A percentile compares a stretch with the other conserved stretches of the same genome.
These are phyloP conservation scores for Apodemia duryi DNA, from an alignment of 2,888 invertebrate genomes.

Conservation along the genomic window DNA sequence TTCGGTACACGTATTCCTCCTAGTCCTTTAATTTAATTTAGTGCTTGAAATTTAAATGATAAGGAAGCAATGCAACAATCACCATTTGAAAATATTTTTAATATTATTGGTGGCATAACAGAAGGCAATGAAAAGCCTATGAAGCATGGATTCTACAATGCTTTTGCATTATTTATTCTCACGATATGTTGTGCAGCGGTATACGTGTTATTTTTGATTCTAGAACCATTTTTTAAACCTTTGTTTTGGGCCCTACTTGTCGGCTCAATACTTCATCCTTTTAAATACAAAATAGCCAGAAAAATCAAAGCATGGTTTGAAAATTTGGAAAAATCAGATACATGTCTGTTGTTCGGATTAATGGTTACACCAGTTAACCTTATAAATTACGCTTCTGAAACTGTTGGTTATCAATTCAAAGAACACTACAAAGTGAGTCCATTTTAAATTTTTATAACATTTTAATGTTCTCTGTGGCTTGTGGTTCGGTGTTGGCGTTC, in stretches of 20 bases:
- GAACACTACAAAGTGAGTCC: constrained; percentile 78
- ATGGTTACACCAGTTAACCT: constrained; percentile 86
- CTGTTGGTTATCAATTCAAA: constrained; percentile 84
- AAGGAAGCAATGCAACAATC: constrained; percentile 66
- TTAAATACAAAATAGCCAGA: constrained; percentile 90
- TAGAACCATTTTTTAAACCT: constrained; percentile 95
- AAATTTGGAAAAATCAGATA: constrained; percentile 82
- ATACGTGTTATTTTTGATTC: constrained; percentile 89
- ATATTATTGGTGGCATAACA: constrained; percentile 83
- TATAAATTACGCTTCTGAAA: constrained; percentile 86
- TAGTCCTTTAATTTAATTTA: constrained; percentile 19
- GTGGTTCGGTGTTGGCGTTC: too few species aligned
- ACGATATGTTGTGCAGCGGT: constrained; percentile 83
- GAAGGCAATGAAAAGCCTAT: constrained; percentile 92
- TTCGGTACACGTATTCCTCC: background rate
- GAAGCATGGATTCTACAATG: constrained; percentile 94
- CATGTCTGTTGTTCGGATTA: constrained; percentile 81
- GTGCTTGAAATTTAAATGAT: constrained; percentile 14
- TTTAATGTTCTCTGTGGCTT: too few species aligned
- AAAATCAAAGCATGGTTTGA: constrained; percentile 89
- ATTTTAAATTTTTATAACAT: background rate
- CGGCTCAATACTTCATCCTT: constrained; percentile 98
- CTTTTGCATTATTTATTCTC: constrained; percentile 88
- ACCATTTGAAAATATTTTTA: constrained; percentile 83
- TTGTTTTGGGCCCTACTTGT: constrained; percentile 97